Evolutionary conservation across 2,113 vertebrate species (phyloP).

Genomic region (Phalacrocorax brasilianus): DNA sequence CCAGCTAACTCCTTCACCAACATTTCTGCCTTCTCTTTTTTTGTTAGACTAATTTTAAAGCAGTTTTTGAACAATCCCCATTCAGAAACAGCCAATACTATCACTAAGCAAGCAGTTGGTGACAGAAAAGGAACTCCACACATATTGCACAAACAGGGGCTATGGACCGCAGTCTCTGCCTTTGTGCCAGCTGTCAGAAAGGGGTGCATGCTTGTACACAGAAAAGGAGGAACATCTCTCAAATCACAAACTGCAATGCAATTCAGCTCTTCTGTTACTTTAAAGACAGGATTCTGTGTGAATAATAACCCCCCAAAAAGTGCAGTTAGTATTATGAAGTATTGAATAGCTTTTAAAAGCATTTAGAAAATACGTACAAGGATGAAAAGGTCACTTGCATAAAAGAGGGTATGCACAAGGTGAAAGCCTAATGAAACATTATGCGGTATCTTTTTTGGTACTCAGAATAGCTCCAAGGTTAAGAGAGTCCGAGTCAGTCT

Average conservation of each 20-base stretch:
- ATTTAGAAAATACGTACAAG: constrained; percentile 77
- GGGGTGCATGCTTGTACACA: constrained; percentile 68
- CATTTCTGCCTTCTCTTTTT: not conserved
- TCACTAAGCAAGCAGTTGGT: constrained; percentile 61
- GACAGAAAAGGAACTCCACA: constrained; percentile 56
- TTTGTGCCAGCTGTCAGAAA: constrained; percentile 78
- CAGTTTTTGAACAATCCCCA: not conserved
- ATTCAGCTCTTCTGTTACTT: constrained; percentile 61
- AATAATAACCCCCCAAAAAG: constrained; percentile 66
- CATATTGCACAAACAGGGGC: constrained; percentile 59
- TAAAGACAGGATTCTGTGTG: constrained; percentile 67
- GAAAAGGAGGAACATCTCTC: constrained; percentile 70
- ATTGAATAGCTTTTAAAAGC: constrained; percentile 80
- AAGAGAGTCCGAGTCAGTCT: constrained; percentile 90
- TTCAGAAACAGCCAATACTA: constrained; percentile 35
- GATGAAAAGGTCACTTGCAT: constrained; percentile 78
- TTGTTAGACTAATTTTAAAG: not conserved
- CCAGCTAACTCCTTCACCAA: not conserved
- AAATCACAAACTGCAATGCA: constrained; percentile 68
- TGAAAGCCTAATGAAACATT: constrained; percentile 83
- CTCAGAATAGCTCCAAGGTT: constrained; percentile 93
- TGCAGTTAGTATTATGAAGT: constrained; percentile 74
- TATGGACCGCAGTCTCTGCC: constrained; percentile 59
- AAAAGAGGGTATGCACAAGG: constrained; percentile 79
- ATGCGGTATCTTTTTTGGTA: constrained; percentile 81